Evolutionary conservation across 2,113 vertebrate species (phyloP).

Genomic region (Mastomys coucha): DNA sequence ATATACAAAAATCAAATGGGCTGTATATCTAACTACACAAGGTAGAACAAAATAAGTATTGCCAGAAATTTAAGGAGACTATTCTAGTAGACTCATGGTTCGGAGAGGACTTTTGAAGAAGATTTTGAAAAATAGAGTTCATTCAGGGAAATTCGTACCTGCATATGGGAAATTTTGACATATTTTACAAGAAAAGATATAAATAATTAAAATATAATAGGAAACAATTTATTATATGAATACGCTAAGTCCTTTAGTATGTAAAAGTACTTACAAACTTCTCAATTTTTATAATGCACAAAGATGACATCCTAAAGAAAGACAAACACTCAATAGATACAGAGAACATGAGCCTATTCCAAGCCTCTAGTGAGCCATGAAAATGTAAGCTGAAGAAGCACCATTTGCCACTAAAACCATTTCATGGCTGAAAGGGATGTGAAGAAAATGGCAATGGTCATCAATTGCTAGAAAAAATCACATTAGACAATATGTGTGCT

Average conservation of each 20-base stretch:
- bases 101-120: background rate
- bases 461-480: background rate
- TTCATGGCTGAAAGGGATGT: background rate
- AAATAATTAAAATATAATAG: background rate
- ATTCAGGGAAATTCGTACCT: conserved; percentile 12
- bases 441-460: background rate
- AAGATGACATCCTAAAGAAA: background rate
- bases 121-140: background rate
- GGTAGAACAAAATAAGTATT: background rate
- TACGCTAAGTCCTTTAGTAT: background rate
- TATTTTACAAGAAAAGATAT: background rate
- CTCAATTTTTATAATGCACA: background rate
- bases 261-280: background rate
- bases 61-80: background rate
- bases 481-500: background rate
- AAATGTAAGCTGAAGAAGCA: background rate
- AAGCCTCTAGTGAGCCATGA: background rate
- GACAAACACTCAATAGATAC: background rate
- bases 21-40: background rate
- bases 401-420: background rate
- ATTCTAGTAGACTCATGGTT: background rate
- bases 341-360: background rate
- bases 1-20: background rate
- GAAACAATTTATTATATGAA: background rate
- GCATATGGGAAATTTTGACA: background rate